Percentiles rank a stretch among this genome's conserved stretches.
These are phyloP conservation scores for Malurus alboscapulatus DNA, from an alignment of 2,113 vertebrate genomes.

Conservation along the genomic window DNA sequence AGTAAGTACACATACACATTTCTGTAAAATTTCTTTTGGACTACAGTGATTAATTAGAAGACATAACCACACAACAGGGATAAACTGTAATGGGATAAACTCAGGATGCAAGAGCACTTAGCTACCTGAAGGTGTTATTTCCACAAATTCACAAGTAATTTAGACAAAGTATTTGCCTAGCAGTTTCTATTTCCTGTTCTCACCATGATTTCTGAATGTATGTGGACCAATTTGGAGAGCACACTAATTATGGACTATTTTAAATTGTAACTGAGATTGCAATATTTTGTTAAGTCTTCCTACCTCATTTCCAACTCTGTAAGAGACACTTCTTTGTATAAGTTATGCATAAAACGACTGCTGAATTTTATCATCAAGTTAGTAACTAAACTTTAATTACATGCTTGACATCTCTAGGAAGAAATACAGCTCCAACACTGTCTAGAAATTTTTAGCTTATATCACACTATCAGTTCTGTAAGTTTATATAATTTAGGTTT, in stretches of 20 bases:
- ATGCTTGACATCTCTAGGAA: background rate
- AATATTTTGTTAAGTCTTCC: background rate
- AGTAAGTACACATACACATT: background rate
- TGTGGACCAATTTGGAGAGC: background rate
- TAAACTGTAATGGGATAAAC: background rate
- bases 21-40: background rate
- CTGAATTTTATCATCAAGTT: slow-evolving; percentile 17
- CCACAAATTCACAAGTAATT: background rate
- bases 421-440: background rate
- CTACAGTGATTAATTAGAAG: background rate
- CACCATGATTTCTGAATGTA: background rate
- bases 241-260: background rate
- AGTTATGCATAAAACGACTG: background rate
- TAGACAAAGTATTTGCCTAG: background rate
- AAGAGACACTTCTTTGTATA: background rate
- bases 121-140: background rate
- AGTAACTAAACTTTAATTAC: slow-evolving; percentile 4
- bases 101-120: background rate
- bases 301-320: background rate
- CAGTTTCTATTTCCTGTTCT: background rate
- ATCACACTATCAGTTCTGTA: background rate
- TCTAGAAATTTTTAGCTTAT: background rate
- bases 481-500: background rate
- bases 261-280: background rate
- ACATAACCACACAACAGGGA: background rate